A percentile compares a stretch with the other conserved stretches of the same genome.
Conservation (phyloP, 2,113 vertebrate genomes). For the Platysternon megacephalum region DNA sequence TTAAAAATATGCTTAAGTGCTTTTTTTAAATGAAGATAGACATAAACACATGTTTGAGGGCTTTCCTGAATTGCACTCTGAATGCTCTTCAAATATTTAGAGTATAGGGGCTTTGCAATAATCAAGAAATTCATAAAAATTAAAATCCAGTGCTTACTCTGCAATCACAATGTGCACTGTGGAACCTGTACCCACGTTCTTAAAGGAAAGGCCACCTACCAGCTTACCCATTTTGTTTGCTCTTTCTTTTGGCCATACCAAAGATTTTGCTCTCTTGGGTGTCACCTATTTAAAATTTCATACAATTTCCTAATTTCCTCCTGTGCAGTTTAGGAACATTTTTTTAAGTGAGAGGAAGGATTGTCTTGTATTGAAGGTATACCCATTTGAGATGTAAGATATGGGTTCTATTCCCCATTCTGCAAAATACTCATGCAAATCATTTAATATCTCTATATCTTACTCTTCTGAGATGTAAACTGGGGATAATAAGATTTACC, state of each 20-base stretch:
- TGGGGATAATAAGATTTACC: not conserved
- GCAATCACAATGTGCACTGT: not conserved
- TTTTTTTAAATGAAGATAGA: not conserved
- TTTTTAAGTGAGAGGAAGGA: not conserved
- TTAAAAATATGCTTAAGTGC: not conserved
- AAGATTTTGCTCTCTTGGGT: not conserved
- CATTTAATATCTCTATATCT: not conserved
- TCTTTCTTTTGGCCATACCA: conserved; percentile 48
- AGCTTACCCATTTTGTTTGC: conserved; percentile 15
- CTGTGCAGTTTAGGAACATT: not conserved
- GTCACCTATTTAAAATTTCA: conserved; percentile 2
- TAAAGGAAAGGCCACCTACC: conserved; percentile 40
- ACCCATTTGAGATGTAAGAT: not conserved
- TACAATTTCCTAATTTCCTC: not conserved
- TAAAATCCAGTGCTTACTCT: not conserved
- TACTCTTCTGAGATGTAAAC: not conserved
- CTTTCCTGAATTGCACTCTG: not conserved
- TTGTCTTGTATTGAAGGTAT: not conserved
- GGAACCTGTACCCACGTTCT: conserved; percentile 31
- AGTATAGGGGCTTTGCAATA: not conserved
- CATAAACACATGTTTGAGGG: not conserved
- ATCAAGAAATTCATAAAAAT: conserved; percentile 19
- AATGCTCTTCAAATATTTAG: not conserved
- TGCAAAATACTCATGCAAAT: not conserved
- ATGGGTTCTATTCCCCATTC: not conserved